phyloP scores from a whole-genome alignment of 2,113 vertebrate species.

The Cololabis saira region DNA sequence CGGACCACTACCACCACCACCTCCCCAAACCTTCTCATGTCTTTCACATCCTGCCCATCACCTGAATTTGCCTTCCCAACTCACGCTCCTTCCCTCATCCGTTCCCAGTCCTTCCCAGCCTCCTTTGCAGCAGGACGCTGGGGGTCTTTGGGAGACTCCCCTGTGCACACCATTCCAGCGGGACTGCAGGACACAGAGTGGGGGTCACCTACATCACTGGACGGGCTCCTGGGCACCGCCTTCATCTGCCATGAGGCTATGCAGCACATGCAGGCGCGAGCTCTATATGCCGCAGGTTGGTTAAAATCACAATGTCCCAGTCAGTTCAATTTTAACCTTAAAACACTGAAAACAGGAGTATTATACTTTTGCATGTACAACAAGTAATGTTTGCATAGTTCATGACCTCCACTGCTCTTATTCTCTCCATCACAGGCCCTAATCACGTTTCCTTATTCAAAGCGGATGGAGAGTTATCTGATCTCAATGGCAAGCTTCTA shows the following conservation, averaged over 20 bases:
- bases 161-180: constrained; percentile 87
- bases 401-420: constrained; percentile 23
- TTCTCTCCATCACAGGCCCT: constrained; percentile 83
- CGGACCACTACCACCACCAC: constrained; percentile 89
- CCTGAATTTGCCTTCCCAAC: constrained; percentile 78
- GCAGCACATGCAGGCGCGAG: constrained; percentile 81
- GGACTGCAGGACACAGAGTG: constrained; percentile 95
- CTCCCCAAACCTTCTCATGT: constrained; percentile 67
- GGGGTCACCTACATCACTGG: constrained; percentile 96
- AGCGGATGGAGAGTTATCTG: constrained; percentile 87
- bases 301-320: constrained; percentile 7
- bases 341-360: background rate
- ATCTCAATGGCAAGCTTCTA: constrained; percentile 88
- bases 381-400: constrained; percentile 31
- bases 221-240: constrained; percentile 90
- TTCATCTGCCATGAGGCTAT: constrained; percentile 94
- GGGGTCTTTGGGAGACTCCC: constrained; percentile 77
- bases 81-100: constrained; percentile 78
- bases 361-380: background rate
- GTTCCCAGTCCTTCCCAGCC: constrained; percentile 92
- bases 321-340: background rate
- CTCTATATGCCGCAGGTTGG: constrained; percentile 84
- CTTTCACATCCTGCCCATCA: constrained; percentile 28
- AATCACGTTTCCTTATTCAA: constrained; percentile 90
- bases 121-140: constrained; percentile 75